Base-by-base conservation (phyloP, 2,888 invertebrate species). In the Arrhopalites spinosus region DNA sequence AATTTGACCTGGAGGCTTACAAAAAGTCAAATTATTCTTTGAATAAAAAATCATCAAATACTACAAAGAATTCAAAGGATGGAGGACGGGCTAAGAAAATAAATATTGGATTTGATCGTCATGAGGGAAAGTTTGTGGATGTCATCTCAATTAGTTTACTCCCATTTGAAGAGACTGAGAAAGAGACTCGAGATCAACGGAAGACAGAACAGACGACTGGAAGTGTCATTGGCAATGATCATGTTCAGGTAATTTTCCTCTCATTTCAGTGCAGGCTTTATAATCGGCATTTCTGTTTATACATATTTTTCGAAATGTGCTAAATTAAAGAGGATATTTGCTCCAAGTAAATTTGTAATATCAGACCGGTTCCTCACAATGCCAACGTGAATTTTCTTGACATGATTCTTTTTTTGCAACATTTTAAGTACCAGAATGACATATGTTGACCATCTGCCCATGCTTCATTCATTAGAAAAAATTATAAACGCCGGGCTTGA, bases 191-290 rank as follows among this genome's bases (percentile, higher is more conserved):
- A n/a, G 69, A 30, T 50, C 15, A 17, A 11, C 50, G 69, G 15
- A 29, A 25, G 8, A 53, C 29, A 17, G 25, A 50, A 50, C 53
- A 53, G 29, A 13, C 56, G 1, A 20, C 13, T 7, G 70, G 45
- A 15, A n/a, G 20, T 5, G 11, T 20, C 1, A 27, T 36, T 23
- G 29, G 23, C 17, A 64, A 36, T 23, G 73, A 73, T 29, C 63
- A 64, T n/a, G 30, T 73, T 8, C 73, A 73, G 73, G 73, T 73
- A 61, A 36, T n/a, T n/a, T n/a, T n/a, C n/a, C n/a, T n/a, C n/a
- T n/a, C n/a, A n/a, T n/a, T n/a, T n/a, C n/a, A n/a, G n/a, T n/a
- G n/a, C n/a, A n/a, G n/a, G n/a, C n/a, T n/a, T n/a, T n/a, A n/a
- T n/a, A n/a, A n/a, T n/a, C n/a, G n/a, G n/a, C n/a, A n/a, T n/a